Percentiles rank a stretch among this genome's conserved stretches.
These are phyloP conservation scores for Sinocyclocheilus maitianheensis DNA, from an alignment of 2,113 vertebrate genomes.

Conservation along the genomic window DNA sequence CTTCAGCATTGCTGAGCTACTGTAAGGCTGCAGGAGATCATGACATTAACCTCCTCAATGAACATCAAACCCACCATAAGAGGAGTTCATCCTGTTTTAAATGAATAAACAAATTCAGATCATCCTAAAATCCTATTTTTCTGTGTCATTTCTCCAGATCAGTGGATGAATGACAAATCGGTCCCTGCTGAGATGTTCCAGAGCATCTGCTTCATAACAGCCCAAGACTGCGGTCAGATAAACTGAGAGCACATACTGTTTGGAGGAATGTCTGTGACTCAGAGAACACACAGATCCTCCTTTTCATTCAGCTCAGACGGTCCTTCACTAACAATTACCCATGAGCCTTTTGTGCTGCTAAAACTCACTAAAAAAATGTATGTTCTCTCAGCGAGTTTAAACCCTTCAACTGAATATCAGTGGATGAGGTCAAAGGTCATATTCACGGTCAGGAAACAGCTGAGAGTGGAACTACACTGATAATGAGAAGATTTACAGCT, in stretches of 20 bases:
- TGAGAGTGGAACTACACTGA: background rate
- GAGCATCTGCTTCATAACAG: constrained; percentile 1
- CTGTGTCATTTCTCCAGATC: background rate
- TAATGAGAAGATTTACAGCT: background rate
- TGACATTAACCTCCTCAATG: background rate
- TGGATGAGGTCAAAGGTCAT: background rate
- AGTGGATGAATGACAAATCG: background rate
- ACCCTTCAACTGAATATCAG: background rate
- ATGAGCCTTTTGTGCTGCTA: background rate
- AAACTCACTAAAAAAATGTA: background rate
- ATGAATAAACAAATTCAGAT: background rate
- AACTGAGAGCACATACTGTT: constrained; percentile 3
- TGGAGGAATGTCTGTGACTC: background rate
- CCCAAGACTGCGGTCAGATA: background rate
- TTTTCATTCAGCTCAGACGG: background rate
- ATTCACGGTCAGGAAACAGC: background rate
- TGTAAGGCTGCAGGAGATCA: background rate
- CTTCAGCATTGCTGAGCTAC: background rate
- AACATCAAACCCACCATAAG: background rate
- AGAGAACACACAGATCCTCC: background rate
- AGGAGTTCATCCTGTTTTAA: background rate
- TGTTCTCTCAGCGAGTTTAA: background rate
- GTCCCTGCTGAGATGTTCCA: background rate
- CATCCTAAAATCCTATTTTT: background rate
- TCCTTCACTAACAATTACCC: background rate